Percentiles rank a stretch among this genome's conserved stretches.
Conservation (phyloP, 2,113 vertebrate species). For the Bombycilla garrulus region DNA sequence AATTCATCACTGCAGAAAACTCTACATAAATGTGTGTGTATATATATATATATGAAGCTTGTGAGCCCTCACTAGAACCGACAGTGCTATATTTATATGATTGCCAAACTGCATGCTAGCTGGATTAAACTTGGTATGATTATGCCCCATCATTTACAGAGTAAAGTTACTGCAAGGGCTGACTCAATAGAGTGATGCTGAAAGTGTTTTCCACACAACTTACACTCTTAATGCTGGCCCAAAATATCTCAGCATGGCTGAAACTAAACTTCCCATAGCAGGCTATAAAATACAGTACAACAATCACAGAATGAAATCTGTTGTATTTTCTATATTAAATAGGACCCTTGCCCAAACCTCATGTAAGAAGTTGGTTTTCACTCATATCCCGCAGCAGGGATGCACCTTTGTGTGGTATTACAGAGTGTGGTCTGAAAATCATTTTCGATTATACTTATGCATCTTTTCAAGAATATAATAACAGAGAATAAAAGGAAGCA, state of each 20-base stretch:
- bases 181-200: background rate
- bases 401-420: background rate
- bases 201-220: background rate
- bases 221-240: background rate
- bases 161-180: background rate
- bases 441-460: background rate
- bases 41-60: background rate
- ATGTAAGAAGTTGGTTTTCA: background rate
- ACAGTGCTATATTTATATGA: background rate
- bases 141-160: background rate
- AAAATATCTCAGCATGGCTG: background rate
- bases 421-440: background rate
- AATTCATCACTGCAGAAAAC: background rate
- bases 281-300: background rate
- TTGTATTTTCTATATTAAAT: background rate
- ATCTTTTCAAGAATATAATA: background rate
- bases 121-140: background rate
- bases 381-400: fast-evolving
- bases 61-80: background rate
- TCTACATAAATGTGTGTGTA: background rate
- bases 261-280: background rate
- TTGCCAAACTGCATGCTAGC: background rate
- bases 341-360: background rate
- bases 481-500: background rate
- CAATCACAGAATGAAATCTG: background rate